Conservation (phyloP, 2,888 invertebrate species). For the Brachypalpus laphriformis region DNA sequence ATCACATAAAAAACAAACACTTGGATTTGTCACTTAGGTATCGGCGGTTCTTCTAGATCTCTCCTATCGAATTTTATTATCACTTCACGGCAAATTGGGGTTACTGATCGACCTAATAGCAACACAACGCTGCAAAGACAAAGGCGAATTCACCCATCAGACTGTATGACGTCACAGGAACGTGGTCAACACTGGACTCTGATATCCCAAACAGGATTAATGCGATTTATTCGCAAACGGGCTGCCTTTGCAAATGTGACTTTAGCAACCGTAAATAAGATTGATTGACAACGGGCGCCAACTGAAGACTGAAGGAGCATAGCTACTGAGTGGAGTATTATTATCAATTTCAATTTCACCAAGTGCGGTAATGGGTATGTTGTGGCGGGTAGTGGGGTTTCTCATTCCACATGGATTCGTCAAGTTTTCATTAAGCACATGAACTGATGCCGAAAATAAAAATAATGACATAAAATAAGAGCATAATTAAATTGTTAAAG, state of each 20-base stretch:
- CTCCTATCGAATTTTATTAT: neutral
- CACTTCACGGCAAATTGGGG: neutral
- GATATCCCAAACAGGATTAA: neutral
- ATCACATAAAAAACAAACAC: conserved; percentile 14
- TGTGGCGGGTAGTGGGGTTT: too few species aligned
- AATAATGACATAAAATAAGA: too few species aligned
- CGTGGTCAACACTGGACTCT: conserved; percentile 8
- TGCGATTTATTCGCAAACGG: conserved; percentile 37
- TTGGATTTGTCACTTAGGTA: neutral
- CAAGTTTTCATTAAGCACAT: too few species aligned
- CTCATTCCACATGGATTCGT: too few species aligned
- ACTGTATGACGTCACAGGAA: conserved; percentile 54
- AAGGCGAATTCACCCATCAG: conserved; percentile 37
- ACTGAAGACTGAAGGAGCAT: too few species aligned
- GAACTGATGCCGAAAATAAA: too few species aligned
- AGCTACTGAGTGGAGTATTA: too few species aligned
- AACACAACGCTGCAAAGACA: neutral
- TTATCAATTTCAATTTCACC: too few species aligned
- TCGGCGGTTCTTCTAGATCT: neutral
- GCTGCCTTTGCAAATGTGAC: neutral
- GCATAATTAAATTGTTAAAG: too few species aligned
- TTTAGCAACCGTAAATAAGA: conserved; percentile 18
- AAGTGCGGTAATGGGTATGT: too few species aligned
- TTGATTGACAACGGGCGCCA: neutral
- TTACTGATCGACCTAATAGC: conserved; percentile 18